These are phyloP conservation scores for Valencia hispanica DNA, from an alignment of 2,797 vertebrate species.

Conservation along the genomic window DNA sequence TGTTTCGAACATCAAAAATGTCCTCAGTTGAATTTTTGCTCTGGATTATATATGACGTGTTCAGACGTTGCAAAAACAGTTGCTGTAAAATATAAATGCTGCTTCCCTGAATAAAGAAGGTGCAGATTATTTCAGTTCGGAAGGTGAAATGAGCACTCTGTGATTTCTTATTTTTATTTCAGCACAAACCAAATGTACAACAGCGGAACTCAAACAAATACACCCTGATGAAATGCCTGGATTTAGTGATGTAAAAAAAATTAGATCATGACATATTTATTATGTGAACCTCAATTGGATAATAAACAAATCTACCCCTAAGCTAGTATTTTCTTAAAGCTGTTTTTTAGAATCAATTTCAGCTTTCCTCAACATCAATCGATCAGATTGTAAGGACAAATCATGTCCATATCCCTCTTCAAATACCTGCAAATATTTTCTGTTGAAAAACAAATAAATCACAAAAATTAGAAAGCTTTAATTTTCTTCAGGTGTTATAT, in stretches of 20 bases:
- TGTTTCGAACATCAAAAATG: slow-evolving; percentile 45
- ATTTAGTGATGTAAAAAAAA: neutral
- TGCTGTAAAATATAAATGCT: slow-evolving; percentile 7
- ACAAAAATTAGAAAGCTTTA: too few species aligned
- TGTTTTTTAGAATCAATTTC: neutral
- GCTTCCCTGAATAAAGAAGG: slow-evolving; percentile 13
- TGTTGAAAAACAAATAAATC: neutral
- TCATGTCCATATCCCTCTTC: neutral
- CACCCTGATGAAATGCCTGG: too few species aligned
- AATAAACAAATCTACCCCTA: neutral
- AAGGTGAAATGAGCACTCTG: slow-evolving; percentile 15
- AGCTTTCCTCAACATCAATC: neutral
- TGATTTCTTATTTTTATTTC: slow-evolving; percentile 18
- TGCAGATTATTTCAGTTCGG: slow-evolving; percentile 16
- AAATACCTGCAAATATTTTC: neutral
- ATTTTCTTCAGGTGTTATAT: neutral
- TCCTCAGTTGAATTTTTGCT: slow-evolving; percentile 26
- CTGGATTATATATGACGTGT: neutral
- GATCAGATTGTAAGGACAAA: neutral
- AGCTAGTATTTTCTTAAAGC: neutral
- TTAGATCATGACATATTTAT: neutral
- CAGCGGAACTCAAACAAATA: neutral
- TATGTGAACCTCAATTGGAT: neutral
- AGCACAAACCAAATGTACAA: slow-evolving; percentile 18
- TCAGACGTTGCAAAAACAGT: slow-evolving; percentile 16